Conservation (phyloP, 2,113 vertebrate species). For the Saccopteryx leptura region DNA sequence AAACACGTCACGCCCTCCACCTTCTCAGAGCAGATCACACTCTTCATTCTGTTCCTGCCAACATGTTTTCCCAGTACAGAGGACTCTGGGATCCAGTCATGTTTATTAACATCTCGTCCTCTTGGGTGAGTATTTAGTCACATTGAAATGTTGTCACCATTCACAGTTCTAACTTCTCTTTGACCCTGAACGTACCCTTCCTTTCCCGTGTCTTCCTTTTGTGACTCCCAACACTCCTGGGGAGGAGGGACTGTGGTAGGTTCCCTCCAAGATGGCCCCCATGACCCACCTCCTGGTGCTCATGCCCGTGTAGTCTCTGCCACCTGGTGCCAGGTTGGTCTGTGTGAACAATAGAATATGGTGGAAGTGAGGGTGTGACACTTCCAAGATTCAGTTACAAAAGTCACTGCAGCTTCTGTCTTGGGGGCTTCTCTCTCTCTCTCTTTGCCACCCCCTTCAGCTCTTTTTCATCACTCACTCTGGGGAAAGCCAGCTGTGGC, state of each 20-base stretch:
- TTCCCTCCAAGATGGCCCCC: background rate
- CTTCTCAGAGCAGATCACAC: background rate
- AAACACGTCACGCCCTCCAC: rapidly evolving
- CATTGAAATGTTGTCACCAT: background rate
- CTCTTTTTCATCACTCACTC: background rate
- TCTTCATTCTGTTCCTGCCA: background rate
- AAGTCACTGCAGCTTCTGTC: background rate
- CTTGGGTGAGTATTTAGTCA: background rate
- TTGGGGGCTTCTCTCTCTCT: background rate
- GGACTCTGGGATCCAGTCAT: rapidly evolving
- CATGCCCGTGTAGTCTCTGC: background rate
- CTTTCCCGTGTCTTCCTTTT: background rate
- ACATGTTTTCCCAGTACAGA: background rate
- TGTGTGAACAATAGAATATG: background rate
- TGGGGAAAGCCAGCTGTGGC: background rate
- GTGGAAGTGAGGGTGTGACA: background rate
- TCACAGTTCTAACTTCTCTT: background rate
- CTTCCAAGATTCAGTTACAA: background rate
- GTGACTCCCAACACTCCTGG: background rate
- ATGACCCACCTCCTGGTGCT: background rate
- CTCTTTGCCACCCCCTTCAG: background rate
- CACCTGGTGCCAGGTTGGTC: background rate
- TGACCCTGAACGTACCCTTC: background rate
- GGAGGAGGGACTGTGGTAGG: rapidly evolving
- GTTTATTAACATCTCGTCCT: background rate